A percentile compares a stretch with the other conserved stretches of the same genome.
These are phyloP conservation scores for Spea bombifrons DNA, from an alignment of 2,113 vertebrate species.

Conservation along the genomic window DNA sequence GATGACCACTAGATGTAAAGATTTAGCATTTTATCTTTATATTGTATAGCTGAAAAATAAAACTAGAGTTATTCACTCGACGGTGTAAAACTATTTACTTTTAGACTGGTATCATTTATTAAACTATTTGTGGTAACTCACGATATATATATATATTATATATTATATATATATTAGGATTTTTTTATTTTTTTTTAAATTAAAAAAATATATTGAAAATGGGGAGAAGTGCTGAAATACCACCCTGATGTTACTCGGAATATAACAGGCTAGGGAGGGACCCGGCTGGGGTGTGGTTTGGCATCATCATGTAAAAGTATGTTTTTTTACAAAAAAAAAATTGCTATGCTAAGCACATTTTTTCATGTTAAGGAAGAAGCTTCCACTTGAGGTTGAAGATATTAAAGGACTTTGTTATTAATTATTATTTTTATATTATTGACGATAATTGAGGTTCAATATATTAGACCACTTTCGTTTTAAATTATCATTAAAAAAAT, in stretches of 20 bases:
- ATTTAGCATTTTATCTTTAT: no score
- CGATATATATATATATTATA: no score
- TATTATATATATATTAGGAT: no score
- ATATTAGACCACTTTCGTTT: background rate
- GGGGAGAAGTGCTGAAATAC: no score
- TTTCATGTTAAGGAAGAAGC: constrained; percentile 48
- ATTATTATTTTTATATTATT: background rate
- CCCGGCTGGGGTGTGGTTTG: constrained; percentile 56
- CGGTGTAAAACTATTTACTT: no score
- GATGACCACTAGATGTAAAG: no score
- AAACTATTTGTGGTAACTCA: no score
- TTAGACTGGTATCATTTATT: no score
- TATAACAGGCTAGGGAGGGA: constrained; percentile 52
- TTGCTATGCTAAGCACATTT: constrained; percentile 57
- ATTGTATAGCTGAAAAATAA: no score
- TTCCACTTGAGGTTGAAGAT: constrained; percentile 53
- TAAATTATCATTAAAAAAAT: background rate
- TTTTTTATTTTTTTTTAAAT: no score
- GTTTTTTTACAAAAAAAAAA: constrained; percentile 40
- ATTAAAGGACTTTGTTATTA: constrained; percentile 54
- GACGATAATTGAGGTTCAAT: background rate
- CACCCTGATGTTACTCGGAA: background rate
- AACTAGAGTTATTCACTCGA: no score
- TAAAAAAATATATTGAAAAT: no score
- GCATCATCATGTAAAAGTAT: constrained; percentile 53